Base-by-base conservation (phyloP, 2,113 vertebrate species). In the Agapornis roseicollis region DNA sequence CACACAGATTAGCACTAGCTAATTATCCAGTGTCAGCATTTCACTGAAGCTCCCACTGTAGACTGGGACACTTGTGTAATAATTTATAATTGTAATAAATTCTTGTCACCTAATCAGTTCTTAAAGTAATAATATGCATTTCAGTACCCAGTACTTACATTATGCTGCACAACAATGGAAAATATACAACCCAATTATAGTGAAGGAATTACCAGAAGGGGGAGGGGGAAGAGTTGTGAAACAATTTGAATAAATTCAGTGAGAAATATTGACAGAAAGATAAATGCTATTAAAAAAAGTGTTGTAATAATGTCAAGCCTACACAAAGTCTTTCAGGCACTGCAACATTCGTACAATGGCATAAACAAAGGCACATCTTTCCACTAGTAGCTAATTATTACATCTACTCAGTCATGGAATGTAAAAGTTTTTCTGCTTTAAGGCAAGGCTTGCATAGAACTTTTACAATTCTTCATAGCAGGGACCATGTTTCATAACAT, bases 21-120 rank as follows among this genome's bases (percentile, higher is more conserved):
- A 96, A 96, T 93, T 65, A 60, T 42, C 55, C 68, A 78, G 31
- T 46, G 41, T 64, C 77, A 91, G 77, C 60, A 85, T 94, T 96
- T 95, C 79, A 78, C 64, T 88, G 76, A 63, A 92, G 42, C 10
- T 94, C 35, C 73, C 79, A 76, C 35, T 68, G 25, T 84, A 73
- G 13, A 95, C 91, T 15, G 86, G 86, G 61, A 89, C 44, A 80
- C 33, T 83, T 89, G 42, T 1, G 17, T 60, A 84, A 93, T 87
- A 81, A 93, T 89, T 97, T 79, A 89, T 47, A 96, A 85, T 60
- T 95, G 46, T 81, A 92, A 97, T 85, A 88, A 50, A 95, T 90
- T 85, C 64, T 76, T 91, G 70, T 82, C 83, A 94, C 60, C 71
- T 77, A 83, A 78, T 68, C 63, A 87, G 28, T 44, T 94, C 89